Conservation (phyloP, 2,797 vertebrate genomes). For the Karalla daura region DNA sequence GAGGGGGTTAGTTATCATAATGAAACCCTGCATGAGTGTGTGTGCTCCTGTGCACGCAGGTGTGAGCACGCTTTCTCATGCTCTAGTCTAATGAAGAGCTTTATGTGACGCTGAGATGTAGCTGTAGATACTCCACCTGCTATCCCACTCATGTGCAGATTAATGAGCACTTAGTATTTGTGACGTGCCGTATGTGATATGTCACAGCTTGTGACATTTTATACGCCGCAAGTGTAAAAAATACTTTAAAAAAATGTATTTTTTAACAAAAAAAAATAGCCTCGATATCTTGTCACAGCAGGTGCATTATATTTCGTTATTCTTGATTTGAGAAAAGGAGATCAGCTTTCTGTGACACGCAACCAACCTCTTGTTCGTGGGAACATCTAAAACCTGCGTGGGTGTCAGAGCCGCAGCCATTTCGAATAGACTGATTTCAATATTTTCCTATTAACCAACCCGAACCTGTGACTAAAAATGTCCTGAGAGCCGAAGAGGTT, state of each 20-base stretch:
- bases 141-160: conserved; percentile 21
- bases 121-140: conserved; percentile 12
- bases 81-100: conserved; percentile 59
- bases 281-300: background rate
- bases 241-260: background rate
- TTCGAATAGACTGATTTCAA: background rate
- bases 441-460: background rate
- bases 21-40: conserved; percentile 57
- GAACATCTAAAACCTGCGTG: background rate
- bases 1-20: conserved; percentile 70
- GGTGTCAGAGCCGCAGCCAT: background rate
- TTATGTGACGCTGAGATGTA: conserved; percentile 19
- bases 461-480: background rate
- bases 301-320: background rate
- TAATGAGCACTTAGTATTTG: background rate
- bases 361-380: background rate
- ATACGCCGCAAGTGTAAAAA: background rate
- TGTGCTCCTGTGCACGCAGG: conserved; percentile 26
- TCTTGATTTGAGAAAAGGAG: background rate
- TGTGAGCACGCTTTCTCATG: conserved; percentile 33
- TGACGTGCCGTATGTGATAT: background rate
- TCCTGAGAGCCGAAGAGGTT: background rate
- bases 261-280: background rate
- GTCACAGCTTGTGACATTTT: background rate
- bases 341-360: background rate